Conservation (phyloP, 1,140 invertebrate species). For the Diachasma alloeum region DNA sequence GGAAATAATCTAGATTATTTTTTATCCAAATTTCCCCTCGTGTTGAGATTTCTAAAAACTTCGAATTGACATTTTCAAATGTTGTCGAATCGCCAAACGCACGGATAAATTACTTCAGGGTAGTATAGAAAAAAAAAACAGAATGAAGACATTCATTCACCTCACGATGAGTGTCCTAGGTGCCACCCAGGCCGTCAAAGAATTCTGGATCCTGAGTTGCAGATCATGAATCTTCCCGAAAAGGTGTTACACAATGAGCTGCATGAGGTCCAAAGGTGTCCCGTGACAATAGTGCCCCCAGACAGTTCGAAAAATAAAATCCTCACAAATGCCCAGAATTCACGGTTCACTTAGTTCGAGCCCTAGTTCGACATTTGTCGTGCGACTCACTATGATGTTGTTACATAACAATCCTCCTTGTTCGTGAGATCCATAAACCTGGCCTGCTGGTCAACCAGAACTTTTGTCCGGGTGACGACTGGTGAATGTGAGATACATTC, state of each 20-base stretch:
- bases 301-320: neutral
- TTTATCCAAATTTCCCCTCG: no score
- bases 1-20: no score
- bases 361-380: constrained; percentile 4
- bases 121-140: no score
- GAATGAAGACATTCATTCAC: neutral
- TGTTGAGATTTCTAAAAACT: no score
- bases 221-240: neutral
- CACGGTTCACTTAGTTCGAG: constrained; percentile 11
- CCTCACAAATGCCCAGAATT: neutral
- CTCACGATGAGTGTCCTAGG: neutral
- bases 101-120: no score
- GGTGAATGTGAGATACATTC: neutral
- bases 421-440: neutral
- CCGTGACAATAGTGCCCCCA: neutral
- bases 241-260: neutral
- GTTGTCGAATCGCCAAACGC: no score
- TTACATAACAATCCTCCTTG: neutral
- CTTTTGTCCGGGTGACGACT: neutral
- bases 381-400: neutral
- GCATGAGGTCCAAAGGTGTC: constrained; percentile 2
- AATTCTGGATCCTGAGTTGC: neutral
- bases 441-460: neutral
- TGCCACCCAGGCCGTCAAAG: neutral
- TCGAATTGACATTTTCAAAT: neutral